Percentiles rank a stretch among this genome's conserved stretches.
These are phyloP conservation scores for Pyrochroa serraticornis DNA, from an alignment of 2,888 invertebrate species.

Conservation along the genomic window DNA sequence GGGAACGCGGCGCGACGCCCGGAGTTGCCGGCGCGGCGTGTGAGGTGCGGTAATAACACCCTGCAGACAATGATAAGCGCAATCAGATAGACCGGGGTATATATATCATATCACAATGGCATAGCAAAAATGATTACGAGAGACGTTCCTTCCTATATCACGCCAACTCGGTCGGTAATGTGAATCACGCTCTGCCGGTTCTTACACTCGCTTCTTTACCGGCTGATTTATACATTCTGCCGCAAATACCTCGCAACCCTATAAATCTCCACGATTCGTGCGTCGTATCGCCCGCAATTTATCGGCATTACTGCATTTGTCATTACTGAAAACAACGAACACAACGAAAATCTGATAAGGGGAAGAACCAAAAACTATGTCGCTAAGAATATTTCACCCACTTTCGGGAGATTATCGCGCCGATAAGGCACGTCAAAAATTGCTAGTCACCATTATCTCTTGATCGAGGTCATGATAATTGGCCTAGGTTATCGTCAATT, in stretches of 20 bases:
- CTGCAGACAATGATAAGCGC: constrained; percentile 47
- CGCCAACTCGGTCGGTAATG: constrained; percentile 54
- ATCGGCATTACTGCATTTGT: constrained; percentile 17
- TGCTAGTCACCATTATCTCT: too few species aligned
- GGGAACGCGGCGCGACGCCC: constrained; percentile 28
- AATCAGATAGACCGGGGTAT: constrained; percentile 48
- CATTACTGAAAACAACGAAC: too few species aligned
- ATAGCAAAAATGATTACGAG: constrained; percentile 59
- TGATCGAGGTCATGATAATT: too few species aligned
- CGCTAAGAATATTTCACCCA: too few species aligned
- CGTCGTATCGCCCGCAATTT: constrained; percentile 27
- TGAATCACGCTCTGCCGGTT: constrained; percentile 57
- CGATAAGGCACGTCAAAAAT: too few species aligned
- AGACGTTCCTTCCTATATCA: constrained; percentile 58
- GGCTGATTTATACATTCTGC: constrained; percentile 53
- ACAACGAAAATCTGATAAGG: too few species aligned
- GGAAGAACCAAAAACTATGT: too few species aligned
- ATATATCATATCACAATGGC: constrained; percentile 59
- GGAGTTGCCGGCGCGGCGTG: constrained; percentile 31
- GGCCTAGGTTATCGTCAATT: too few species aligned
- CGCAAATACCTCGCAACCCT: constrained; percentile 51
- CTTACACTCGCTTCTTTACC: constrained; percentile 53
- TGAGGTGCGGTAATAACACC: constrained; percentile 47
- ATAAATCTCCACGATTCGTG: constrained; percentile 40
- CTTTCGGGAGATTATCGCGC: too few species aligned